Base-by-base conservation (phyloP, 2,113 vertebrate genomes). In the Emydura subglobosa region DNA sequence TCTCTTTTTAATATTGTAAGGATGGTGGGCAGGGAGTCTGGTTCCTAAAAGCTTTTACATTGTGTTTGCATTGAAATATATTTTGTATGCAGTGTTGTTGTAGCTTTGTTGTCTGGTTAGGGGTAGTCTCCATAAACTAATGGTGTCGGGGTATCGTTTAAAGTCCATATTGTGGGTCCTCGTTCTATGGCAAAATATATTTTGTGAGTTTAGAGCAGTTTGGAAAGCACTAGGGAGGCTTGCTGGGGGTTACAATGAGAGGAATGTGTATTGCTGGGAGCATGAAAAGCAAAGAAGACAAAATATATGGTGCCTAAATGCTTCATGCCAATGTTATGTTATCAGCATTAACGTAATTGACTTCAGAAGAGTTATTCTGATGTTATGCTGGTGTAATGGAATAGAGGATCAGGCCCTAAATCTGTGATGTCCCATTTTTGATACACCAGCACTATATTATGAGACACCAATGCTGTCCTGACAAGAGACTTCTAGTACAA, bases 321-420 rank as follows among this genome's bases (percentile, higher is more conserved):
- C 39, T 74, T 39, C 11, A 42, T 74, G 11, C 39, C n/a, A 42
- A 6, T 65, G 31, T 65, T 74, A 42, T 24, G 10, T 74, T 74
- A 42, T 42, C 39, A 42, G 9, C 22, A 13, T 74, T 19, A 10
- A 3, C 83, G 31, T 0, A 0, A 57, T 1, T 76, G 54, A 39
- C 50, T 94, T 89, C 22, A 34, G 47, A 87, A 83, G 76, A 93
- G 85, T n/a, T 22, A 21, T 59, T 29, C 6, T 90, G 78, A 1
- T 53, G 9, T 68, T 82, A 83, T 65, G 34, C 31, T 87, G 65
- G 24, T 65, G 2, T 84, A 94, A 55, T 54, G 7, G 4, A 74
- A 53, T 68, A 27, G 13, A 74, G 21, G 24, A 74, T 34, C 31
- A n/a, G 3, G 55, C 12, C n/a, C 10, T 55, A 91, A 68, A 87